Conservation (phyloP, 2,888 invertebrate genomes). For the Ellobium chinense region DNA sequence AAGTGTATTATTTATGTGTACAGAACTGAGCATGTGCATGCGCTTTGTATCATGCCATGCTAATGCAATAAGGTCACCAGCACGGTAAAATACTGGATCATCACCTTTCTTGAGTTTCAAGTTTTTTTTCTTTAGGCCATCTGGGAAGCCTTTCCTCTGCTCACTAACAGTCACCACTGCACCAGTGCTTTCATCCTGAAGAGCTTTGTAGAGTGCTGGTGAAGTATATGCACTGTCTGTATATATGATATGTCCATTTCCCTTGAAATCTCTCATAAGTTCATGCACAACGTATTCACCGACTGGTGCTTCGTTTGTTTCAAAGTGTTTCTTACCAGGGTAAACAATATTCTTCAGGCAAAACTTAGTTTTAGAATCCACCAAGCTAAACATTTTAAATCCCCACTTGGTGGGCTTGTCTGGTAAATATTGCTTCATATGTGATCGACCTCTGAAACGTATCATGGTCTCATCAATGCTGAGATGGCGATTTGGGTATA, state of each 20-base stretch:
- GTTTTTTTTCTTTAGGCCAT: slow-evolving; percentile 28
- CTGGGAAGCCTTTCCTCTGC: slow-evolving; percentile 47
- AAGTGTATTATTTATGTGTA: slow-evolving; percentile 23
- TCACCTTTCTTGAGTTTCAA: slow-evolving; percentile 47
- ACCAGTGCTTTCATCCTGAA: slow-evolving; percentile 12
- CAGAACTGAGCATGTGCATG: slow-evolving; percentile 28
- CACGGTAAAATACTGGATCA: slow-evolving; percentile 53
- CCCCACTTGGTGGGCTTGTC: slow-evolving; percentile 25
- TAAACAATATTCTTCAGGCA: slow-evolving; percentile 13
- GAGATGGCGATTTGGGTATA: slow-evolving; percentile 1
- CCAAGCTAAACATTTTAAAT: slow-evolving; percentile 15
- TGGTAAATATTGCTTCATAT: slow-evolving; percentile 14
- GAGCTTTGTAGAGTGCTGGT: not conserved
- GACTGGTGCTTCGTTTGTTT: not conserved
- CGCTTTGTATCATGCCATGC: slow-evolving; percentile 55
- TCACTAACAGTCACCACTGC: slow-evolving; percentile 49
- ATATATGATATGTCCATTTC: slow-evolving; percentile 25
- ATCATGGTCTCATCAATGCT: slow-evolving; percentile 27
- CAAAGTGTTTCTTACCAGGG: not conserved
- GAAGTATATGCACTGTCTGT: slow-evolving; percentile 24
- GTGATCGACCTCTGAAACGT: slow-evolving; percentile 21
- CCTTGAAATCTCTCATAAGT: not conserved
- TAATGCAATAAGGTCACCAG: slow-evolving; percentile 48
- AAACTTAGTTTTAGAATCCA: not conserved
- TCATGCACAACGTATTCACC: slow-evolving; percentile 1